Base-by-base conservation (phyloP, 92 coral and sea anemone species). In the Zoanthus solanderi region DNA sequence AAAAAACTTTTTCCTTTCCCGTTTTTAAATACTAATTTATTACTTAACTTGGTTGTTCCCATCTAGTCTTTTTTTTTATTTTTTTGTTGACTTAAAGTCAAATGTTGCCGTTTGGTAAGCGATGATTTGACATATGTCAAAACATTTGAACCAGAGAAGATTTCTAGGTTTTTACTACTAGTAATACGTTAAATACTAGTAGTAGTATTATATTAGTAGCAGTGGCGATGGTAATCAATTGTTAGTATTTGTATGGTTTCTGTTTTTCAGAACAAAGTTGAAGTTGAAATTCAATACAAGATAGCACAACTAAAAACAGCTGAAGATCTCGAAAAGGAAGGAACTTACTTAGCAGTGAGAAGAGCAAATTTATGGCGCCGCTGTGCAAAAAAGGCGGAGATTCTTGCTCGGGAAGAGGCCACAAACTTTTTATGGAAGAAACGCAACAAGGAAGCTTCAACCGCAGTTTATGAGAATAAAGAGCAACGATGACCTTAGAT, bases 301-400 rank as follows among this genome's bases (percentile, higher is more conserved):
- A 44, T 68, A 6, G 87, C 78, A n/a, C 98, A 95, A 78, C 90
- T 97, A 9, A 89, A 91, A 88, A 87, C 91, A 83, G 96, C 96
- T 15, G 98, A 97, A 80, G 84, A 92, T 13, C 84, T 97, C 42
- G 96, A 97, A 52, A 94, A 92, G 69, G 74, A 90, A 17, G 97
- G 94, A 7, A 83, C 93, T 11, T 72, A 67, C 52, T 50, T 77
- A 0, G 71, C 89, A 45, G 74, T 89, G 6, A 91, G 99, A 5
- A 90, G 98, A 87, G 99, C 99, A 30, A 94, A 96, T 72, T 54
- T 97, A 65, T 95, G 96, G 96, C 94, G 99, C 56, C 84, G 99
- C 23, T 97, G 99, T 78, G 98, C 99, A 16, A 95, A 95, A 75
- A 97, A 94, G 99, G 95, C 99, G 10, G 99, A 95, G 72, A 93